Evolutionary conservation across 1,140 invertebrate genomes (phyloP).

Genomic region (Drosophila teissieri): DNA sequence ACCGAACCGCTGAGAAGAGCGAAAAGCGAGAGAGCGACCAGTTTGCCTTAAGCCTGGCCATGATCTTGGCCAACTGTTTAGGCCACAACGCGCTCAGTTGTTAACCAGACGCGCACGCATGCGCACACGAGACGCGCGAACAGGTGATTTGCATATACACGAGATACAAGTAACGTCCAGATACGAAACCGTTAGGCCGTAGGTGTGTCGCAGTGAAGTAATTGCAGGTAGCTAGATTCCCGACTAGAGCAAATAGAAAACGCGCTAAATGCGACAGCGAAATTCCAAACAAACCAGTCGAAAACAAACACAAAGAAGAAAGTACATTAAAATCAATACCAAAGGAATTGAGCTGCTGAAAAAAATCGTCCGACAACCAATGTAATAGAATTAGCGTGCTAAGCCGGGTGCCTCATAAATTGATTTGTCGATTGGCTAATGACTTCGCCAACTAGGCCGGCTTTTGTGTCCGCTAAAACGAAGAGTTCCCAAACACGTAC

Average conservation of each 20-base stretch:
- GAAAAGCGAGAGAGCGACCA: conserved; percentile 24
- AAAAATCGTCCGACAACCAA: conserved; percentile 34
- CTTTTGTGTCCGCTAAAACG: conserved; percentile 34
- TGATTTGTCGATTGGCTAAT: conserved; percentile 52
- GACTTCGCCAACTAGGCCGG: conserved; percentile 56
- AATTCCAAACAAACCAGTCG: conserved; percentile 65
- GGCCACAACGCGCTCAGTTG: conserved; percentile 60
- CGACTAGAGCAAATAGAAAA: conserved; percentile 66
- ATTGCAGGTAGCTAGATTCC: conserved; percentile 52
- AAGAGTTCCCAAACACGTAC: conserved; percentile 36
- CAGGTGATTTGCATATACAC: conserved; percentile 31
- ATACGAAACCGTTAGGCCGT: conserved; percentile 63
- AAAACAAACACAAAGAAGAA: conserved; percentile 56
- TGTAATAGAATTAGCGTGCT: conserved; percentile 75
- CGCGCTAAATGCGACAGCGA: conserved; percentile 76
- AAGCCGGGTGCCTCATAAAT: conserved; percentile 49
- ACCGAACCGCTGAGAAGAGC: conserved; percentile 39
- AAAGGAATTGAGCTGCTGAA: conserved; percentile 28
- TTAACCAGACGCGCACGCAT: conserved; percentile 71
- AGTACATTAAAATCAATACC: conserved; percentile 46
- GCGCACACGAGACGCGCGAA: conserved; percentile 52
- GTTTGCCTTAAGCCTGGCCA: conserved; percentile 40
- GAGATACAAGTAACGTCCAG: conserved; percentile 31
- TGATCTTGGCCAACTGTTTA: conserved; percentile 63
- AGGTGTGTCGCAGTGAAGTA: conserved; percentile 71